Percentiles rank a stretch among this genome's conserved stretches.
Evolutionary conservation across 2,113 vertebrate genomes (phyloP).

Genomic region (Pachypanchax playfairii): DNA sequence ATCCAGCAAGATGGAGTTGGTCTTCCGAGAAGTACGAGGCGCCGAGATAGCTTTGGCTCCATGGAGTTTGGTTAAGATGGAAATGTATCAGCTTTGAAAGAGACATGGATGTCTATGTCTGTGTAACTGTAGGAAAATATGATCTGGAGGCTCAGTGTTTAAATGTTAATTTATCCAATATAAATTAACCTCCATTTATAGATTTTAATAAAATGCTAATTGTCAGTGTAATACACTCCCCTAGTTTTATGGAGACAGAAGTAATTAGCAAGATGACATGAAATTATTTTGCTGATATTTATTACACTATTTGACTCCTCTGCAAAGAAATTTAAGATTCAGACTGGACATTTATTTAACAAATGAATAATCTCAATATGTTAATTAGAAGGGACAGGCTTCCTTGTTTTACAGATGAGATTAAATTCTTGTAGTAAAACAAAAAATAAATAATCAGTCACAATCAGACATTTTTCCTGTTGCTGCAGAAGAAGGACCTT

Average conservation of each 20-base stretch:
- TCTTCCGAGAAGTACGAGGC: constrained; percentile 89
- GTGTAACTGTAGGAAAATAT: constrained; percentile 31
- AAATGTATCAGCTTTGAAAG: constrained; percentile 86
- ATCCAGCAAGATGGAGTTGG: constrained; percentile 77
- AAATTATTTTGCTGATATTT: constrained; percentile 81
- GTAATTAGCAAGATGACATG: constrained; percentile 76
- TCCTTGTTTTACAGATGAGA: constrained; percentile 53
- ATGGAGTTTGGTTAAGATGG: constrained; percentile 77
- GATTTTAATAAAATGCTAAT: constrained; percentile 83
- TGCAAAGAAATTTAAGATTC: constrained; percentile 80
- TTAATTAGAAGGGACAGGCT: constrained; percentile 74
- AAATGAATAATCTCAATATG: constrained; percentile 70
- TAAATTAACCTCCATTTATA: constrained; percentile 82
- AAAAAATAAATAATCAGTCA: background rate
- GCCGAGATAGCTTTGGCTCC: constrained; percentile 87
- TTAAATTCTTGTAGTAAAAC: constrained; percentile 49
- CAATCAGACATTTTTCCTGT: no score
- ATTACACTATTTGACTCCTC: constrained; percentile 76
- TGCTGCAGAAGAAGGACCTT: no score
- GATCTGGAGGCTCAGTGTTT: constrained; percentile 45
- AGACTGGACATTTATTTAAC: constrained; percentile 71
- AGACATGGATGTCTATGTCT: constrained; percentile 20
- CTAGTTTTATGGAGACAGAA: constrained; percentile 73
- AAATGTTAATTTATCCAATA: constrained; percentile 71
- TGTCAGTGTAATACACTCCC: constrained; percentile 76